Evolutionary conservation across 2,113 vertebrate species (phyloP).

Genomic region (Callospermophilus lateralis): DNA sequence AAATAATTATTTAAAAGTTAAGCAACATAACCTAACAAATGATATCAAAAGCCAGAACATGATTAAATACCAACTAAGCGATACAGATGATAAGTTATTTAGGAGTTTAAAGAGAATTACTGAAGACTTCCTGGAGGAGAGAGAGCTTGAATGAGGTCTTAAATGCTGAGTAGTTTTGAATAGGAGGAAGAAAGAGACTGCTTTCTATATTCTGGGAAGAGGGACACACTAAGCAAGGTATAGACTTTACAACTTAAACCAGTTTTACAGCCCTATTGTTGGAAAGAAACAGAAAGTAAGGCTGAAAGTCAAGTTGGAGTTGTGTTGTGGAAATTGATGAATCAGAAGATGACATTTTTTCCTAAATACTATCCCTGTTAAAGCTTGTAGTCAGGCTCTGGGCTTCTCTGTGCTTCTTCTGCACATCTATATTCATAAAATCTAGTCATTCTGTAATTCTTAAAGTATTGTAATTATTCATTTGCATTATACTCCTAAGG

Average conservation of each 20-base stretch:
- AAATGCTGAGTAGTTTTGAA: neutral
- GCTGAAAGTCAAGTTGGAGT: neutral
- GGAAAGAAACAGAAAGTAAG: slow-evolving; percentile 19
- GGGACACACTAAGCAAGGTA: neutral
- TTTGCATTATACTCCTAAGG: neutral
- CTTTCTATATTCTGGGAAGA: neutral
- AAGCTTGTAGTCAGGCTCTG: neutral
- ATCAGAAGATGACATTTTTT: neutral
- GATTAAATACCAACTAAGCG: neutral
- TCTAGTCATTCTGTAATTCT: neutral
- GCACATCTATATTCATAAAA: neutral
- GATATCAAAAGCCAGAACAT: neutral
- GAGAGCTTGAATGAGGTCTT: neutral
- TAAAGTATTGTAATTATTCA: neutral
- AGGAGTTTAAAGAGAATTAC: slow-evolving; percentile 7
- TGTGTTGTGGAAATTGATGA: neutral
- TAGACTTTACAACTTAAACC: neutral
- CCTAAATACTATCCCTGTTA: neutral
- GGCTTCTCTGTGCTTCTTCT: neutral
- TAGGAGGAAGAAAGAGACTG: neutral
- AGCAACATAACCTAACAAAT: neutral
- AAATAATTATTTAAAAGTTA: slow-evolving; percentile 41
- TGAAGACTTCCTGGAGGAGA: neutral
- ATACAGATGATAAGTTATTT: neutral
- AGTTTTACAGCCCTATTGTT: neutral